Evolutionary conservation across 2,888 invertebrate genomes (phyloP).

Genomic region (Ormyrus rosae): DNA sequence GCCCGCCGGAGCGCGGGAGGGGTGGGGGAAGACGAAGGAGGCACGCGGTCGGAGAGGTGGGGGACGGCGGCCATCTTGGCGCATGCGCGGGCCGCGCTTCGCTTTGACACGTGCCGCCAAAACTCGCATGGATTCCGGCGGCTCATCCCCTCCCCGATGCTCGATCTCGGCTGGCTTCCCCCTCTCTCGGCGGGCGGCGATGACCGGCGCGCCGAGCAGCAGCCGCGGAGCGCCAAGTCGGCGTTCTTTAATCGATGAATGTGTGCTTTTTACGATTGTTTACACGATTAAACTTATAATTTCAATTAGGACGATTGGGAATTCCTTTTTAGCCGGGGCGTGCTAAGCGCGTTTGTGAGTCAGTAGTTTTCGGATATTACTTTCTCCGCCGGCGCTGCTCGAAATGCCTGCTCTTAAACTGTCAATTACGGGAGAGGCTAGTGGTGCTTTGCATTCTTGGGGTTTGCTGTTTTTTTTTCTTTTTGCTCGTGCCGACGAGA

Average conservation of each 20-base stretch:
- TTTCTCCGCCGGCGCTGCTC: too few relatives aligned
- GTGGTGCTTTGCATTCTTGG: too few relatives aligned
- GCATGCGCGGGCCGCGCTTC: conserved; percentile 59
- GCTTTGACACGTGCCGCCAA: conserved; percentile 55
- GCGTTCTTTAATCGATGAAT: conserved; percentile 51
- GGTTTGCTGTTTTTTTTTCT: too few relatives aligned
- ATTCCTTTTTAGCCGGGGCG: conserved; percentile 18
- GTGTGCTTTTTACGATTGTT: conserved; percentile 47
- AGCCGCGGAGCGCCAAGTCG: conserved; percentile 39
- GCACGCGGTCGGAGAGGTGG: conserved; percentile 39
- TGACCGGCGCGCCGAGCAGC: conserved; percentile 1
- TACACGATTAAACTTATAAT: conserved; percentile 53
- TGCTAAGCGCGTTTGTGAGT: conserved; percentile 2
- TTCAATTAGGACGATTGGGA: conserved; percentile 48
- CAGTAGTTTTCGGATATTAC: neutral
- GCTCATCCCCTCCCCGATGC: too few relatives aligned
- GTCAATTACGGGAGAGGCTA: too few relatives aligned
- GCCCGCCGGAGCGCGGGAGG: neutral
- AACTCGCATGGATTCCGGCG: neutral
- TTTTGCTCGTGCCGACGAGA: too few relatives aligned
- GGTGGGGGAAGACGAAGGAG: conserved; percentile 31
- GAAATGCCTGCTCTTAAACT: too few relatives aligned
- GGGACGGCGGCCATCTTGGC: conserved; percentile 66
- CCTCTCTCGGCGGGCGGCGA: neutral
- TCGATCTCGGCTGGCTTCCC: conserved; percentile 30